Conservation (phyloP, 1,140 invertebrate species). For the Drosophila simulans region DNA sequence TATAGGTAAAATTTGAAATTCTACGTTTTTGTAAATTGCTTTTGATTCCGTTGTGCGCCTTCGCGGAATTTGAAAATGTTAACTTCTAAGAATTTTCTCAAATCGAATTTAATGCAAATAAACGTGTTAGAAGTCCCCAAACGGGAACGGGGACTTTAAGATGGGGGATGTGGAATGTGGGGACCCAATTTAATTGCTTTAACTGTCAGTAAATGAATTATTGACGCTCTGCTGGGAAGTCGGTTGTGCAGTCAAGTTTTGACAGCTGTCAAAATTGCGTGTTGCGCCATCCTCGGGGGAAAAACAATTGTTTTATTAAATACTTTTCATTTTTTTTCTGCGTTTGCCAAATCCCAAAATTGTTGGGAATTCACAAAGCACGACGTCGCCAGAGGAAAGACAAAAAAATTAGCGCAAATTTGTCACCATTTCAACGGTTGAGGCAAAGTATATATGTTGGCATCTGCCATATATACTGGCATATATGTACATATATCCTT, state of each 20-base stretch:
- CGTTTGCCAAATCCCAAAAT: background rate
- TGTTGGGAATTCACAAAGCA: conserved; percentile 17
- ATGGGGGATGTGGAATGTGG: background rate
- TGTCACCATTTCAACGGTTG: conserved; percentile 5
- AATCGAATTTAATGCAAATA: conserved; percentile 47
- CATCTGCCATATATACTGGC: background rate
- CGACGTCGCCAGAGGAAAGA: conserved; percentile 14
- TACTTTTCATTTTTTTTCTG: conserved; percentile 4
- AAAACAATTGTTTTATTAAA: conserved; percentile 46
- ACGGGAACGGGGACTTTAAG: background rate
- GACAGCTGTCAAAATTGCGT: conserved; percentile 73
- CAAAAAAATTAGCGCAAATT: conserved; percentile 26
- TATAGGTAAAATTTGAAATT: too few relatives aligned
- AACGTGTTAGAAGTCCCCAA: conserved; percentile 19
- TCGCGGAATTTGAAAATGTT: too few relatives aligned
- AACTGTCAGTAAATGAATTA: conserved; percentile 75
- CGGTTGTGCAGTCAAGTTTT: conserved; percentile 57
- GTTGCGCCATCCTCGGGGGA: conserved; percentile 8
- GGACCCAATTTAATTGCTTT: conserved; percentile 69
- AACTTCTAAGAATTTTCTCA: background rate
- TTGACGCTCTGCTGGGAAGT: conserved; percentile 27
- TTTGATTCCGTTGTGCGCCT: too few relatives aligned
- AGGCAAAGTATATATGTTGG: conserved; percentile 1
- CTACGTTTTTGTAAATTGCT: too few relatives aligned
- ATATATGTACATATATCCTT: conserved; percentile 9